A percentile compares a stretch with the other conserved stretches of the same genome.
Evolutionary conservation across 1,140 invertebrate species (phyloP).

Genomic region (Himalopsyche phryganea): DNA sequence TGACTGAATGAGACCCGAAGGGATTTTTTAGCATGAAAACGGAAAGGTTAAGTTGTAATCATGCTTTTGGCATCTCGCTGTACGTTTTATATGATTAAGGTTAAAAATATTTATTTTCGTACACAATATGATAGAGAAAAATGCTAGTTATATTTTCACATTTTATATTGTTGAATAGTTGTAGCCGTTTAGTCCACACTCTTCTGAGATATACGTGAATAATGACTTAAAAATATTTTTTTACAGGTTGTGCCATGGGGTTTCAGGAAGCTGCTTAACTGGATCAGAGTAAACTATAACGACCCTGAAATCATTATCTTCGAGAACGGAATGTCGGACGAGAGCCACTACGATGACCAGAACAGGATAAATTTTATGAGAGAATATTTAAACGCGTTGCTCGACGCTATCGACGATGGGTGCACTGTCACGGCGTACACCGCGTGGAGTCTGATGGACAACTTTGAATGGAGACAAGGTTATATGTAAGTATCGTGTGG

Average conservation of each 20-base stretch:
- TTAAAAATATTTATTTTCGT: no score
- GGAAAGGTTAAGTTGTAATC: no score
- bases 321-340: conserved; percentile 63
- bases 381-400: conserved; percentile 60
- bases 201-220: no score
- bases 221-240: neutral
- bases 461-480: conserved; percentile 66
- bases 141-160: no score
- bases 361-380: conserved; percentile 44
- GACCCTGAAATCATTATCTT: conserved; percentile 61
- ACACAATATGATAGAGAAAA: no score
- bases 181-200: no score
- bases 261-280: conserved; percentile 58
- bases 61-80: no score
- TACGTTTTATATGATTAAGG: no score
- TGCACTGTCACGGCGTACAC: conserved; percentile 66
- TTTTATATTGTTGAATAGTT: no score
- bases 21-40: no score
- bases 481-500: conserved; percentile 54
- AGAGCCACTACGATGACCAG: conserved; percentile 42
- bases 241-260: conserved; percentile 57
- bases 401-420: conserved; percentile 64
- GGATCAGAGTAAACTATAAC: conserved; percentile 60
- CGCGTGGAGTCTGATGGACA: conserved; percentile 71
- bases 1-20: no score